These are phyloP conservation scores for Drosophila mimica DNA, from an alignment of 2,888 invertebrate genomes.

Conservation along the genomic window DNA sequence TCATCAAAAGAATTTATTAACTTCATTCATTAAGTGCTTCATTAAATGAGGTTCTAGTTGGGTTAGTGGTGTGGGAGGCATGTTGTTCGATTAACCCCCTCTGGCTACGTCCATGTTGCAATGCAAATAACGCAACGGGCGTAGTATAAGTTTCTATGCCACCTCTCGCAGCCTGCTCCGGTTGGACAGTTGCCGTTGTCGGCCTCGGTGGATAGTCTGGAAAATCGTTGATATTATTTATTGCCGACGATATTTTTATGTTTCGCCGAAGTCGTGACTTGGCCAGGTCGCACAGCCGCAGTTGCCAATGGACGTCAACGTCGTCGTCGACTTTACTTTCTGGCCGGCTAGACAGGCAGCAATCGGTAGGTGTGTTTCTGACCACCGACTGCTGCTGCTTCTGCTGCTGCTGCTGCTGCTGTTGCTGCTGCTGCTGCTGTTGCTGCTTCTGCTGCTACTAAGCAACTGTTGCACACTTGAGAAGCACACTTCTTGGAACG, in stretches of 20 bases:
- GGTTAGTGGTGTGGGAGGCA: neutral
- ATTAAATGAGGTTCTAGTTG: neutral
- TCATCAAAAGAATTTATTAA: neutral
- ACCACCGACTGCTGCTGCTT: slow-evolving; percentile 48
- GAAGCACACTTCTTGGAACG: slow-evolving; percentile 69
- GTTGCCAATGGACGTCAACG: slow-evolving; percentile 39
- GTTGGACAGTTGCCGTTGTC: slow-evolving; percentile 33
- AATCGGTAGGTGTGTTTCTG: slow-evolving; percentile 70
- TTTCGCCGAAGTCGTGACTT: slow-evolving; percentile 81
- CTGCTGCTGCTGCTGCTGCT: slow-evolving; percentile 10
- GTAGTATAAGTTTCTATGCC: slow-evolving; percentile 36
- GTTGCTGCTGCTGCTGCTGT: slow-evolving; percentile 12
- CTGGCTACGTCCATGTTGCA: slow-evolving; percentile 22
- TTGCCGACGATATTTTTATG: slow-evolving; percentile 81
- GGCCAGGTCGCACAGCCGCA: slow-evolving; percentile 60
- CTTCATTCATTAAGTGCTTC: neutral
- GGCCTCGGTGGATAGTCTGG: slow-evolving; percentile 71
- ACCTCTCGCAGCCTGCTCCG: neutral
- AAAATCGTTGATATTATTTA: slow-evolving; percentile 82
- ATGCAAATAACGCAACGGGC: slow-evolving; percentile 72
- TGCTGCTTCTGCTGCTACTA: slow-evolving; percentile 7
- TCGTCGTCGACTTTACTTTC: slow-evolving; percentile 23
- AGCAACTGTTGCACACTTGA: slow-evolving; percentile 61
- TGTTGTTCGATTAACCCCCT: neutral
- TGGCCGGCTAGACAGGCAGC: slow-evolving; percentile 50